Base-by-base conservation (phyloP, 2,888 invertebrate species). In the Catocala nupta region DNA sequence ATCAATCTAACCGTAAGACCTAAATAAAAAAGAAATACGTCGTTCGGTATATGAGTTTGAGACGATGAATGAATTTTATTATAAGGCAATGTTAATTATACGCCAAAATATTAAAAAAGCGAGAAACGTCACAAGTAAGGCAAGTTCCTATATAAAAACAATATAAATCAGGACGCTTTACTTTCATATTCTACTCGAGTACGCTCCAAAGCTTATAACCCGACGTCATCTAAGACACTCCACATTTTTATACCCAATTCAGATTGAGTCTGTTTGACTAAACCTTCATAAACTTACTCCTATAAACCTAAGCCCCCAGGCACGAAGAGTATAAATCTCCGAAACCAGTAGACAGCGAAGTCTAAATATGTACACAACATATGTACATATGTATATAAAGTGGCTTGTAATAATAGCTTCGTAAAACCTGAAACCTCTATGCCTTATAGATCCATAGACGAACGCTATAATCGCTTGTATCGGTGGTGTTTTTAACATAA, bases 261-360 rank as follows among this genome's bases (percentile, higher is more conserved):
- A 56, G 52, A 62, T 52, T 36, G 16, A 53, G 57, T 34, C 5
- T 61, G 51, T 61, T 61, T 57, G 62, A 52, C 47, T 57, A 52
- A 62, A 8, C 62, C 52, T 48, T 53, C 45, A 33, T 56, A 62
- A 62, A 42, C 39, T 51, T 33, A 62, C 62, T 56, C 56, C 52
- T 48, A 56, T 62, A 62, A 62, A 56, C 33, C 48, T 56, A 48
- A 33, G 43, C 48, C 42, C 42, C 12, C 36, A 47, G 39, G 51
- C 55, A 45, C 39, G 34, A 47, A 61, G 33, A 33, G 16, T 42
- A 62, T 62, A 56, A 55, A 56, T 61, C 55, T 55, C 11, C 5
- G 47, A 36, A 9, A 34, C 48, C 47, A 10, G 55, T 12, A 36
- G 55, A 44, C 54, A 33, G 8, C 12, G 51, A 51, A 51, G 12